Base-by-base conservation (phyloP, 2,113 vertebrate species). In the Urocynchramus pylzowi region DNA sequence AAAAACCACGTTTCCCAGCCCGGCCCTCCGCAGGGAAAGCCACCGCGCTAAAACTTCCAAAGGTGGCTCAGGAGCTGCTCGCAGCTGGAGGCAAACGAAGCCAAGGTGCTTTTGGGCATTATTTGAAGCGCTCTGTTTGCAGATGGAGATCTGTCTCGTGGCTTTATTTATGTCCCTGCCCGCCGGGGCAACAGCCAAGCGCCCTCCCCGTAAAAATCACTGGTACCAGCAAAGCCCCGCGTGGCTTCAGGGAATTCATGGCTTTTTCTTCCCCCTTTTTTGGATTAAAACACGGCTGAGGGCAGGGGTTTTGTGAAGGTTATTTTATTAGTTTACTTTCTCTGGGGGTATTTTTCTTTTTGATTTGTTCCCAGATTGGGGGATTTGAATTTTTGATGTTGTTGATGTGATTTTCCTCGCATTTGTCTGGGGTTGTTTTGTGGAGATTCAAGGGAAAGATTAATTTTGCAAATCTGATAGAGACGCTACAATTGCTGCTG, bases 1-100 rank as follows among this genome's bases (percentile, higher is more conserved):
- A 27, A 31, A 41, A 81, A 69, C 59, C 92, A 60, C 63, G 19
- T 95, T 97, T 97, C 97, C 95, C 95, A 97, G 81, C 84, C 80
- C 28, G 7, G 69, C 87, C 19, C 80, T 22, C 70, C 52, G 2
- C 15, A 4, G 39, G 41, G 59, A 85, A 37, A 84, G 53, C 52
- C 59, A 69, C 75, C 1, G 0, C 8, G 44, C n/a, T 22, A 14
- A 44, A 79, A 24, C 44, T 28, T 16, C 56, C 59, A 10, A 50
- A 84, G 33, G 69, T 33, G 56, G 42, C 37, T 84, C 47, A 5
- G 28, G 50, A 89, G 44, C 54, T 19, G 41, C 33, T 64, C 11
- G 59, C 53, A 13, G 33, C 77, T n/a, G 57, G 9, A 74, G 41
- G 52, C 65, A 79, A 56, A 87, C 44, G 31, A 89, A 91, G 45